These are phyloP conservation scores for Nycticebus coucang DNA, from an alignment of 2,113 vertebrate species.

Conservation along the genomic window DNA sequence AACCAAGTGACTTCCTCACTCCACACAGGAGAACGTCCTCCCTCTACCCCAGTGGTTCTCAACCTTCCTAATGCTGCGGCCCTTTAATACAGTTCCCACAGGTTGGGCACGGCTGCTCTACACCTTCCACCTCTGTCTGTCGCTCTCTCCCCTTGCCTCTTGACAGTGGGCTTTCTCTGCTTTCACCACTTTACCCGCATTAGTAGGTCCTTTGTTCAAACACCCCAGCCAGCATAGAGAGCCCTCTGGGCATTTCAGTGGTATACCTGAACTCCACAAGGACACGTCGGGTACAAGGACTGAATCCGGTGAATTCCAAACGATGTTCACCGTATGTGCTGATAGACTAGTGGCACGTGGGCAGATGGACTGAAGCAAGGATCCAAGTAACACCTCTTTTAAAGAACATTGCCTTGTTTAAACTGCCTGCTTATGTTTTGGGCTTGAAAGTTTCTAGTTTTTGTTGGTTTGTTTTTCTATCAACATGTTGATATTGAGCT, in stretches of 20 bases:
- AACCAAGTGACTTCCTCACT: not conserved
- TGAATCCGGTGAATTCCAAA: not conserved
- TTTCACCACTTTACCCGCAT: not conserved
- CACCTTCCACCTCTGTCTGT: not conserved
- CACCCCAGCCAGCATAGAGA: not conserved
- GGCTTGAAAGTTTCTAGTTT: not conserved
- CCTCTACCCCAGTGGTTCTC: too few species aligned
- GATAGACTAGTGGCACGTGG: not conserved
- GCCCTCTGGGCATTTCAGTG: not conserved
- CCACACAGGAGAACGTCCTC: not conserved
- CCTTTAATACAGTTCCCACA: too few species aligned
- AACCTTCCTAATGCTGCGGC: too few species aligned
- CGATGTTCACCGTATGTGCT: not conserved
- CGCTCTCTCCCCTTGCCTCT: not conserved
- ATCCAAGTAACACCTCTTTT: not conserved
- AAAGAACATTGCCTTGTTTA: not conserved
- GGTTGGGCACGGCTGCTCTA: too few species aligned
- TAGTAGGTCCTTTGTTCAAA: not conserved
- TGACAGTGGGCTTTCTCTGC: not conserved
- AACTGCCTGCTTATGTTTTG: not conserved
- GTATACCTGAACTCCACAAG: not conserved
- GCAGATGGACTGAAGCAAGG: not conserved
- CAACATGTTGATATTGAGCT: conserved; percentile 53
- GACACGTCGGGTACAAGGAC: not conserved
- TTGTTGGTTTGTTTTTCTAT: not conserved